phyloP scores from a whole-genome alignment of 2,113 vertebrate genomes.

The Burhinus bistriatus region DNA sequence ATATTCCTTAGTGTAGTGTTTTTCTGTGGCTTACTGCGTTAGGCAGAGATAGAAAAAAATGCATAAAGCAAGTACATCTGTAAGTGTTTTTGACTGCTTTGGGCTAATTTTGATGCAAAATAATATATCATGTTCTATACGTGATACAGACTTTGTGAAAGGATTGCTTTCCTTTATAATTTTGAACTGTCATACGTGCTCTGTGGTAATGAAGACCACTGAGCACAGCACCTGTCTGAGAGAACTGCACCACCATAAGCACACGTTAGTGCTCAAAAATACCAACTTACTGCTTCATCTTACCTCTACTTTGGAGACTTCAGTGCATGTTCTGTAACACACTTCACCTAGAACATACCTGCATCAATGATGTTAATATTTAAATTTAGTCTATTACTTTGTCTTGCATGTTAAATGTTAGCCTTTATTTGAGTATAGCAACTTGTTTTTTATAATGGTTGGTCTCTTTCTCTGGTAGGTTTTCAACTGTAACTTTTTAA shows the following conservation, averaged over 20 bases:
- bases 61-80: too few relatives aligned
- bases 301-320: background rate
- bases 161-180: too few relatives aligned
- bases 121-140: too few relatives aligned
- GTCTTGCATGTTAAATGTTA: background rate
- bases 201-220: too few relatives aligned
- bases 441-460: background rate
- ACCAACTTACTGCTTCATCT: background rate
- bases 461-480: background rate
- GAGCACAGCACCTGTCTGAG: too few relatives aligned
- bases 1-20: background rate
- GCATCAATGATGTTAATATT: background rate
- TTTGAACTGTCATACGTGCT: too few relatives aligned
- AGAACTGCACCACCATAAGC: background rate
- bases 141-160: too few relatives aligned
- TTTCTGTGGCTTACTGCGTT: background rate
- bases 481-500: background rate
- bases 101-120: too few relatives aligned
- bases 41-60: background rate
- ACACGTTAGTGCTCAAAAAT: background rate
- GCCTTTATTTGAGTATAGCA: background rate
- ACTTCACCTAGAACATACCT: background rate
- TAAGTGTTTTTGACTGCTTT: too few relatives aligned
- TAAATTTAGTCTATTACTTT: background rate
- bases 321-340: background rate